Evolutionary conservation across 2,113 vertebrate genomes (phyloP), one percentile per base, ranked within the genome.

Genomic region (Chamaetylas fuelleborni): DNA sequence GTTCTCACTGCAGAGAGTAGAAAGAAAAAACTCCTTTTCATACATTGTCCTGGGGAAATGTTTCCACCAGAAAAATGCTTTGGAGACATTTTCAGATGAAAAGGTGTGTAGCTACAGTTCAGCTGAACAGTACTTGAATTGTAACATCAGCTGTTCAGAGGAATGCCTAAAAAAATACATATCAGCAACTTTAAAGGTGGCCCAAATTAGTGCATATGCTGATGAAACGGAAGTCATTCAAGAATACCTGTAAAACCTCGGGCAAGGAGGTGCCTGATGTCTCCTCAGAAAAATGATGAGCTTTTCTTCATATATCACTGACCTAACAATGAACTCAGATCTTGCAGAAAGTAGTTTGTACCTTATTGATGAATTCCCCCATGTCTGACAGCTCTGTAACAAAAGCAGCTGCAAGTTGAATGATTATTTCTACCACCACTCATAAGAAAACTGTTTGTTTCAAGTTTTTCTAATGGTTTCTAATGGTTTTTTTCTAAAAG

Each of bases 321-420:
- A 88, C 92, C 85, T 83, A 89, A 76, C 36, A 85, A 73, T 90
- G 92, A 96, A 96, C 92, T 86, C 58, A 72, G 53, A 92, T 80
- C 53, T 90, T 86, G 62, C 76, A 86, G 62, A 73, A 95, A 73
- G 57, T 17, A 24, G 79, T 80, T 96, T 86, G 14, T 77, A 82
- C 23, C 42, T 80, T 50, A 77, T 11, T 88, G 90, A 77, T 77
- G 45, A 96, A 93, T 72, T 83, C 58, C 25, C 71, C 8, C 69
- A 48, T 81, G 71, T 88, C 80, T 88, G 81, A 92, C 65, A 93
- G 29, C 25, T 7, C 36, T 57, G n/a, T 82, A 77, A 92, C 62
- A 91, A 94, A 95, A 86, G 29, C 54, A 77, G 85, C 66, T 93
- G 38, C 31, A 88, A 92, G 20, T 50, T 9, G 19, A 36, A 57